Percentiles rank a stretch among this genome's conserved stretches.
Evolutionary conservation across 2,888 invertebrate species (phyloP).

Genomic region (Hanleya hanleyi): DNA sequence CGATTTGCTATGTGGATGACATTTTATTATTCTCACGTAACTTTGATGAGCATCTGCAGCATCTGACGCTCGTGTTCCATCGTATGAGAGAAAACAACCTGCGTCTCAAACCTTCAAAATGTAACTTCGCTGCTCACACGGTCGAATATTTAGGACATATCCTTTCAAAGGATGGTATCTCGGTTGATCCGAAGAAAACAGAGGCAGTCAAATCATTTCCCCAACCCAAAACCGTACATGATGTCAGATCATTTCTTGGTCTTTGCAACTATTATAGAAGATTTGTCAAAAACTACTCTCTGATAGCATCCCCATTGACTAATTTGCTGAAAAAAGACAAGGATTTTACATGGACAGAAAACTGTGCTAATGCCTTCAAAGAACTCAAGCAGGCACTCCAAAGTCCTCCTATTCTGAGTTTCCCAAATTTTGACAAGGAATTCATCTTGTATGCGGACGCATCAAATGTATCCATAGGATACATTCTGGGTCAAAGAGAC

Average conservation of each 20-base stretch:
- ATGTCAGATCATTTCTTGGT: background rate
- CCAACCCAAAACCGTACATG: background rate
- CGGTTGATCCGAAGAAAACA: background rate
- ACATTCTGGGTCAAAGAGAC: conserved; percentile 21
- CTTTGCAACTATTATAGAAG: conserved; percentile 60
- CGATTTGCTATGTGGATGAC: conserved; percentile 19
- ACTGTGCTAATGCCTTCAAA: conserved; percentile 52
- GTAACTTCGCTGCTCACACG: background rate
- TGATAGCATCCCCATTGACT: conserved; percentile 52
- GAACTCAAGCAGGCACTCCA: conserved; percentile 41
- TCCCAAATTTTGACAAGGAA: conserved; percentile 11
- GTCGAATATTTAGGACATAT: conserved; percentile 2
- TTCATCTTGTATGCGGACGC: conserved; percentile 28
- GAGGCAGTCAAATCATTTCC: background rate
- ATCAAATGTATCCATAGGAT: conserved; percentile 15
- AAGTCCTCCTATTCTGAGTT: conserved; percentile 17
- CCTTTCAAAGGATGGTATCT: background rate
- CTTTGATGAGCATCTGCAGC: conserved; percentile 9
- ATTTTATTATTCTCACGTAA: conserved; percentile 9
- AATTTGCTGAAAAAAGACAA: conserved; percentile 46
- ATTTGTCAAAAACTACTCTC: conserved; percentile 56
- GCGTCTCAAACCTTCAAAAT: conserved; percentile 10
- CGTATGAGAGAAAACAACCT: background rate
- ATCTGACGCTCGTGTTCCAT: background rate
- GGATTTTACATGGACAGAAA: conserved; percentile 47